A percentile compares a stretch with the other conserved stretches of the same genome.
Evolutionary conservation across 2,113 vertebrate species (phyloP).

Genomic region (Plectropomus leopardus): DNA sequence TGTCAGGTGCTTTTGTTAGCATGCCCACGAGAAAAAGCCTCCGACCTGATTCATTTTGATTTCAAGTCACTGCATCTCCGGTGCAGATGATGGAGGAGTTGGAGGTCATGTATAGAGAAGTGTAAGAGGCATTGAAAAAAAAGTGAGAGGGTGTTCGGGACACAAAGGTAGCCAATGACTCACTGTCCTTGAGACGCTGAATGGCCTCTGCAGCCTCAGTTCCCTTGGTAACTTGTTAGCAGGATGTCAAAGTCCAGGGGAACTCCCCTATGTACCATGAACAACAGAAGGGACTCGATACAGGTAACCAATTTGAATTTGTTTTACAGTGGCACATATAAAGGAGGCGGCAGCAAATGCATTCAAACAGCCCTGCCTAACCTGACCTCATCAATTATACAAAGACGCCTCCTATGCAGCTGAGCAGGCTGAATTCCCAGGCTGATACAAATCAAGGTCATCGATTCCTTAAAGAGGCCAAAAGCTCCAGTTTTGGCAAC

Average conservation of each 20-base stretch:
- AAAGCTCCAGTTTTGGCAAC: neutral
- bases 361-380: constrained; percentile 3
- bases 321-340: constrained; percentile 26
- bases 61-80: neutral
- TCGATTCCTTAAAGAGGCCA: constrained; percentile 28
- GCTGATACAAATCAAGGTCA: constrained; percentile 56
- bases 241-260: constrained; percentile 37
- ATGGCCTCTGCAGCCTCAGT: constrained; percentile 35
- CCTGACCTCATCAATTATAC: constrained; percentile 46
- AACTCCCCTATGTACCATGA: constrained; percentile 5
- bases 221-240: constrained; percentile 72
- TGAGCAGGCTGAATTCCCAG: constrained; percentile 23
- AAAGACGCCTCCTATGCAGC: constrained; percentile 31
- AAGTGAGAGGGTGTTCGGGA: neutral
- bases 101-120: neutral
- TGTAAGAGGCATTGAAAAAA: constrained; percentile 2
- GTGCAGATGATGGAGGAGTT: neutral
- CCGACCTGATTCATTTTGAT: constrained; percentile 8
- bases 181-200: constrained; percentile 10
- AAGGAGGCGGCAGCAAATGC: neutral
- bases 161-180: constrained; percentile 27
- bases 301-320: constrained; percentile 51
- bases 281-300: constrained; percentile 7
- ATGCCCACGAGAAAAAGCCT: neutral
- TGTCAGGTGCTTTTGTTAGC: neutral